Conservation (phyloP, 2,888 invertebrate species). For the Scaeva pyrastri region DNA sequence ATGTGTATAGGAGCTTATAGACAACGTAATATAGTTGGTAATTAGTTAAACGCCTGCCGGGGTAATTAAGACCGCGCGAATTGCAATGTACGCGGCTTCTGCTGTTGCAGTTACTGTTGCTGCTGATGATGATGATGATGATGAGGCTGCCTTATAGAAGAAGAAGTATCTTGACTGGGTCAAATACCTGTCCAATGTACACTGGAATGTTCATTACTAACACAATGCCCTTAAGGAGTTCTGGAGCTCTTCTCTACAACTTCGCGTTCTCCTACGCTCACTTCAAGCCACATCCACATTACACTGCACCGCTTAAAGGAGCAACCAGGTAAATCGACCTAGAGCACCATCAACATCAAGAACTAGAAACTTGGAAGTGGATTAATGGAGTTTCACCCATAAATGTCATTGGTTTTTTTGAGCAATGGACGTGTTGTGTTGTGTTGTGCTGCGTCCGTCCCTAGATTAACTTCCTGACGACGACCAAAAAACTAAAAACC, state of each 20-base stretch:
- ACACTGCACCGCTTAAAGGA: neutral
- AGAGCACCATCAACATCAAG: neutral
- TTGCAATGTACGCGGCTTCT: slow-evolving; percentile 45
- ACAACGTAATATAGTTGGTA: slow-evolving; percentile 50
- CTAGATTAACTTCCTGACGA: slow-evolving; percentile 59
- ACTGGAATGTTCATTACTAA: slow-evolving; percentile 50
- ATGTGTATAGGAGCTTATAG: neutral
- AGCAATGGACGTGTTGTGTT: slow-evolving; percentile 54
- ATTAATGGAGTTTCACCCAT: slow-evolving; percentile 73
- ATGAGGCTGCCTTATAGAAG: slow-evolving; percentile 24
- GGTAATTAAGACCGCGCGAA: slow-evolving; percentile 67
- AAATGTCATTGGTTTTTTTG: slow-evolving; percentile 65
- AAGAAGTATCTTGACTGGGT: slow-evolving; percentile 60
- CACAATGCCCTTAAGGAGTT: slow-evolving; percentile 71
- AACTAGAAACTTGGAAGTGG: slow-evolving; percentile 61
- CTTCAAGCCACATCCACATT: no score
- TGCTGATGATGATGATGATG: slow-evolving; percentile 36
- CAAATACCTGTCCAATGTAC: slow-evolving; percentile 62
- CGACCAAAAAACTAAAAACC: neutral
- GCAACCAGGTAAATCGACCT: neutral
- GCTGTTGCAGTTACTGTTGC: slow-evolving; percentile 19
- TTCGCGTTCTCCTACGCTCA: slow-evolving; percentile 48
- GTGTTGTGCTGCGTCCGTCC: slow-evolving; percentile 34
- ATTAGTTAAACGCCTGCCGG: slow-evolving; percentile 71
- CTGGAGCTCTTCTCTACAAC: slow-evolving; percentile 37